phyloP scores from a whole-genome alignment of 2,888 invertebrate species.

The Netelia fuscicornis region DNA sequence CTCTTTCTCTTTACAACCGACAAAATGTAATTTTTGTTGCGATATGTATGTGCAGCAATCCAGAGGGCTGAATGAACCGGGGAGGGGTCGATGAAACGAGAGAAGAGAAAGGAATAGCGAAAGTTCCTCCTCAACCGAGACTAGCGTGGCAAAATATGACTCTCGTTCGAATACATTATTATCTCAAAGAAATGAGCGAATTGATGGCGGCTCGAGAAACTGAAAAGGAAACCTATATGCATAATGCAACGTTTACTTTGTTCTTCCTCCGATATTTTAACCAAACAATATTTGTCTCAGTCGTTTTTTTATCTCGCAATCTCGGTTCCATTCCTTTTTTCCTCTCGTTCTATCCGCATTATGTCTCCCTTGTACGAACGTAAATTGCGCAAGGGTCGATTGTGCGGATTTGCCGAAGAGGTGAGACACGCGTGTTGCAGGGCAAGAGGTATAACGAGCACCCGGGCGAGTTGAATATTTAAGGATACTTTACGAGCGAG shows the following conservation, averaged over 20 bases:
- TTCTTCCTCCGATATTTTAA: conserved; percentile 47
- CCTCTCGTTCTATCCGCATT: background rate
- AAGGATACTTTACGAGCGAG: conserved; percentile 67
- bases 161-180: conserved; percentile 48
- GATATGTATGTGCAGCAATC: conserved; percentile 73
- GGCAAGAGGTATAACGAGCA: conserved; percentile 20
- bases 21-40: conserved; percentile 82
- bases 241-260: conserved; percentile 38
- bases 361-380: conserved; percentile 41
- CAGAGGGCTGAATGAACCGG: conserved; percentile 11
- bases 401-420: conserved; percentile 37
- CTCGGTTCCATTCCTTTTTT: conserved; percentile 18
- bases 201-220: background rate
- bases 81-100: conserved; percentile 11
- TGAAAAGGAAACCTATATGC: conserved; percentile 45
- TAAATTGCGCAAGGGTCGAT: conserved; percentile 52
- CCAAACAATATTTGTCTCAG: conserved; percentile 56
- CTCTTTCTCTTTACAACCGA: conserved; percentile 80
- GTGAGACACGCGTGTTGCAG: conserved; percentile 28
- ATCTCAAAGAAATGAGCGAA: background rate
- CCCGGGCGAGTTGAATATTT: conserved; percentile 53
- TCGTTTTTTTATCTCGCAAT: conserved; percentile 38
- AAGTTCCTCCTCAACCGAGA: conserved; percentile 7
- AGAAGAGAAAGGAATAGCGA: conserved; percentile 40
- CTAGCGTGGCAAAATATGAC: conserved; percentile 17